Evolutionary conservation across 2,888 invertebrate species (phyloP), one percentile per base, ranked within the genome.

Genomic region (Eupithecia inturbata): DNA sequence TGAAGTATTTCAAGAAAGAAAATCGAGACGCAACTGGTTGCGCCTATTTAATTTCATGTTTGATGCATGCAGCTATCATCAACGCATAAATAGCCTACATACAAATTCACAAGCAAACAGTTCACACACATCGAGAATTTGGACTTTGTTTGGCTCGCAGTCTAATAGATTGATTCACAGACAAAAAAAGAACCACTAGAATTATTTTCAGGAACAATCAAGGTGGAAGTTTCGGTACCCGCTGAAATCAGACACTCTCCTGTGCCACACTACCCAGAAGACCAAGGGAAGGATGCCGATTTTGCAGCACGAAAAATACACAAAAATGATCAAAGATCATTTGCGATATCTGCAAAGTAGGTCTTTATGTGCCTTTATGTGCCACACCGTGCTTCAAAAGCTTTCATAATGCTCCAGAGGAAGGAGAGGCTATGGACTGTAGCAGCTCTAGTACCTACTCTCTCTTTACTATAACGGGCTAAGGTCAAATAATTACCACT

Each of bases 261-360:
- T n/a, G n/a, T 39, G 39, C 22, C 66, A 26, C 39, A 39, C 22
- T 19, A 33, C 7, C 62, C 60, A 62, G 31, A 62, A 62, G 62
- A 19, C 31, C 62, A 62, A 19, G 19, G 66, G 16, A 75, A 73
- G 70, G 74, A 77, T 75, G 73, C 71, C 77, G 73, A 73, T 77
- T 75, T 75, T 77, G 31, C 31, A 77, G 75, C 71, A 77, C 71
- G 69, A 74, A 73, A 75, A 62, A 62, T 62, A 28, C 28, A 14
- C 31, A 31, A 62, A 62, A 62, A 31, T 14, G 68, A 63, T 66
- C 72, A 45, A 72, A 68, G 28, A 72, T 77, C 28, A 72, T 74
- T 74, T 77, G 72, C 72, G 62, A 74, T 72, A 70, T 74, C 70
- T 77, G 74, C 70, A 72, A 74, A 74, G 72, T 77, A 49, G 72